These are phyloP conservation scores for Oasisia sp. DNA, from an alignment of 2,888 invertebrate species.

Conservation along the genomic window DNA sequence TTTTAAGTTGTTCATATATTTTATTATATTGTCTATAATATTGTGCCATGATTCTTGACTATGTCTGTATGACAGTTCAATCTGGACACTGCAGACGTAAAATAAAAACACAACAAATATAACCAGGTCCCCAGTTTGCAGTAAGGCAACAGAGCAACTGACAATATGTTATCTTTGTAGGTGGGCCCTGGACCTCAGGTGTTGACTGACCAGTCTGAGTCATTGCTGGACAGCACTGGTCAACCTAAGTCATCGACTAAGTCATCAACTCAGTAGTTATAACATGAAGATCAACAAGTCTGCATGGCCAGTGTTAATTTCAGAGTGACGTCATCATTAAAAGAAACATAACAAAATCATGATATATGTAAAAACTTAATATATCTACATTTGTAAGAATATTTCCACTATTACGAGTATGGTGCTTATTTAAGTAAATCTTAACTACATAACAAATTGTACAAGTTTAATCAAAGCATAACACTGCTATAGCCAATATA, in stretches of 20 bases:
- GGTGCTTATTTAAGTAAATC: background rate
- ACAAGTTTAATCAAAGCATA: background rate
- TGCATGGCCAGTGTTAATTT: no score
- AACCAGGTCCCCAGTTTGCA: background rate
- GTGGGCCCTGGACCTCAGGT: conserved; percentile 80
- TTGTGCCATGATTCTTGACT: background rate
- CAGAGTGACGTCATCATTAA: background rate
- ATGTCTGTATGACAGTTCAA: background rate
- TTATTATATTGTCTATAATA: background rate
- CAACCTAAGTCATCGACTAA: background rate
- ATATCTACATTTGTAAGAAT: background rate
- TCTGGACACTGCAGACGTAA: background rate
- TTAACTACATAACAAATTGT: background rate
- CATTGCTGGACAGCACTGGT: conserved; percentile 42
- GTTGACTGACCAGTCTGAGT: conserved; percentile 45
- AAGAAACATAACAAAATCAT: background rate
- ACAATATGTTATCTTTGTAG: conserved; percentile 37
- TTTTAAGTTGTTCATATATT: background rate
- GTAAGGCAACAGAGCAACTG: background rate
- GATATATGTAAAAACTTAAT: background rate
- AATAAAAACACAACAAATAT: background rate
- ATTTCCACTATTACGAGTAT: background rate
- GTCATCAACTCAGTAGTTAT: background rate
- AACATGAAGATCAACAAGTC: background rate
- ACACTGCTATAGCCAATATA: background rate